A percentile compares a stretch with the other conserved stretches of the same genome.
These are phyloP conservation scores for Atrichornis clamosus DNA, from an alignment of 2,113 vertebrate genomes.

Conservation along the genomic window DNA sequence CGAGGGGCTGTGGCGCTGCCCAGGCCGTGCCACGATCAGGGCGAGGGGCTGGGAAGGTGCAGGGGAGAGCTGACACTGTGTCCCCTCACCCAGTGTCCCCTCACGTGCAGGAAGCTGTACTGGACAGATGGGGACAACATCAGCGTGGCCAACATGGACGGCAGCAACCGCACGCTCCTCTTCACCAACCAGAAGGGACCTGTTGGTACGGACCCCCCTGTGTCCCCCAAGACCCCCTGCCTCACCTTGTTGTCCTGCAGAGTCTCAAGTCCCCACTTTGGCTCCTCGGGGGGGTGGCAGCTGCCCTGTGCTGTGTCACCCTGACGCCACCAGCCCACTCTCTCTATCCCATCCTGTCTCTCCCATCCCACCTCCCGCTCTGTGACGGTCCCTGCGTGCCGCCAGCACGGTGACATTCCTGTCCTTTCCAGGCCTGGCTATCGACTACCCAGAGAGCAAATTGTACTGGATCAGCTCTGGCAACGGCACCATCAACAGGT, in stretches of 20 bases:
- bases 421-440: conserved; percentile 81
- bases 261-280: background rate
- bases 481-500: conserved; percentile 86
- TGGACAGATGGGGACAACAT: conserved; percentile 96
- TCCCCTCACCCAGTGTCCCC: background rate
- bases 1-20: background rate
- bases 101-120: conserved; percentile 84
- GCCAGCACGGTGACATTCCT: fast-evolving
- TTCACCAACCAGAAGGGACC: conserved; percentile 89
- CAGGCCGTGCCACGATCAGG: fast-evolving
- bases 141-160: conserved; percentile 93
- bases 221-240: fast-evolving
- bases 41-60: background rate
- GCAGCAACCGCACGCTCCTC: conserved; percentile 83
- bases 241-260: background rate
- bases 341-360: background rate
- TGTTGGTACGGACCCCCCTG: conserved; percentile 77
- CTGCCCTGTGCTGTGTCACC: background rate
- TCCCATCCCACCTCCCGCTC: background rate
- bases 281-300: fast-evolving
- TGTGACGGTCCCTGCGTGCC: fast-evolving
- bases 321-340: fast-evolving
- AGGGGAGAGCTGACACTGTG: fast-evolving
- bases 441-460: conserved; percentile 86
- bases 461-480: conserved; percentile 96